Conservation (phyloP, 1,140 invertebrate species). For the Solen grandis region DNA sequence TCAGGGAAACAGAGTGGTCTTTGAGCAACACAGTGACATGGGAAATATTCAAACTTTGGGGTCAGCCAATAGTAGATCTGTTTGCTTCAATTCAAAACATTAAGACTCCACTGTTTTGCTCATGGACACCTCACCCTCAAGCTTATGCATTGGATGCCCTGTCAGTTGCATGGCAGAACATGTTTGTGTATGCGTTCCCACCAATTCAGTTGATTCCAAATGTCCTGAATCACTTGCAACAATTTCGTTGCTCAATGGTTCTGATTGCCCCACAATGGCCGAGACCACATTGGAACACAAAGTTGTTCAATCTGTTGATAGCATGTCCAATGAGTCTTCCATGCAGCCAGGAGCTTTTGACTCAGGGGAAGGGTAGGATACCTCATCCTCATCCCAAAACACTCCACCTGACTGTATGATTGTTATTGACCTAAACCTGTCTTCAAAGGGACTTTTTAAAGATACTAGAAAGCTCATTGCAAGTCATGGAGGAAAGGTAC, state of each 20-base stretch:
- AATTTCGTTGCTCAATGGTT: slow-evolving; percentile 22
- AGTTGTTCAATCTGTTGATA: not conserved
- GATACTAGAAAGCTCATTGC: slow-evolving; percentile 8
- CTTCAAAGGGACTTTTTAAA: slow-evolving; percentile 31
- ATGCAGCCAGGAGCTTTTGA: not conserved
- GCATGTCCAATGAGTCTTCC: slow-evolving; percentile 14
- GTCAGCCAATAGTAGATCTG: not conserved
- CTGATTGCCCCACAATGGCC: slow-evolving; percentile 26
- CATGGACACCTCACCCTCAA: not conserved
- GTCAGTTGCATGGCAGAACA: slow-evolving; percentile 29
- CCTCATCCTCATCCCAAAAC: slow-evolving; percentile 14
- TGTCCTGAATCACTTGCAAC: slow-evolving; percentile 23
- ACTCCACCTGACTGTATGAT: slow-evolving; percentile 34
- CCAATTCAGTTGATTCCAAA: too few relatives aligned
- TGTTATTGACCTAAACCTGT: slow-evolving; percentile 12
- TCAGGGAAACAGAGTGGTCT: slow-evolving; percentile 17
- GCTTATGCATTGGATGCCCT: slow-evolving; percentile 24
- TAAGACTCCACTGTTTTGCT: not conserved
- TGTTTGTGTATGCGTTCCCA: slow-evolving; percentile 31
- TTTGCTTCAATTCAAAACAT: not conserved
- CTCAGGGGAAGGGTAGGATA: not conserved
- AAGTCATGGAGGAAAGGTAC: slow-evolving; percentile 27
- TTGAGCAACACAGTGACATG: slow-evolving; percentile 15
- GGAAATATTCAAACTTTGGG: slow-evolving; percentile 1
- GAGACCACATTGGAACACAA: slow-evolving; percentile 4